These are phyloP conservation scores for Echinometra lucunter DNA, from an alignment of 53 echinoderm and acorn worm species.

Conservation along the genomic window DNA sequence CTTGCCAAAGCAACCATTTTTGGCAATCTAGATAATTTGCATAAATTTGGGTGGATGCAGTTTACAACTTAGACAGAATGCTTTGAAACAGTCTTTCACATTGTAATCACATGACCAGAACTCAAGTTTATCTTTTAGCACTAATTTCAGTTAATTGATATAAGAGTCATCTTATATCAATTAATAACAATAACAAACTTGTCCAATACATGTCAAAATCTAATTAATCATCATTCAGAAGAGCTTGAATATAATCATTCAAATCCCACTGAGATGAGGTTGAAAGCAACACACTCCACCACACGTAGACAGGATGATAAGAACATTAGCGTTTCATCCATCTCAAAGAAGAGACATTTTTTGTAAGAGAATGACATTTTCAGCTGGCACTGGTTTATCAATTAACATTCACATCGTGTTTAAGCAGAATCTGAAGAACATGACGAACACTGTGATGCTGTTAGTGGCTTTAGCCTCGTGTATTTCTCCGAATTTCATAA, in stretches of 20 bases:
- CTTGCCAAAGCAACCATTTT: too few species aligned
- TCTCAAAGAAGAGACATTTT: background rate
- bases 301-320: conserved; percentile 8
- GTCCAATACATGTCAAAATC: background rate
- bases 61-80: too few species aligned
- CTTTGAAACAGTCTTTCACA: too few species aligned
- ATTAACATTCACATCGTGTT: conserved; percentile 19
- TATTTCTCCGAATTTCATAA: background rate
- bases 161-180: conserved; percentile 3
- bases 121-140: too few species aligned
- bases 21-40: too few species aligned
- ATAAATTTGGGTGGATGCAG: too few species aligned
- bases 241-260: background rate
- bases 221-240: background rate
- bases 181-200: background rate
- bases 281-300: background rate
- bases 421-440: background rate
- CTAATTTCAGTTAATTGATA: too few species aligned
- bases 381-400: background rate
- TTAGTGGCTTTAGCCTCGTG: too few species aligned
- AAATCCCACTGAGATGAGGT: background rate
- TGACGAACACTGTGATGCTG: background rate
- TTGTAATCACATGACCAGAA: too few species aligned
- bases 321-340: background rate
- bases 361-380: background rate